A percentile compares a stretch with the other conserved stretches of the same genome.
Evolutionary conservation across 2,113 vertebrate species (phyloP).

Genomic region (Psilopogon haemacephalus): DNA sequence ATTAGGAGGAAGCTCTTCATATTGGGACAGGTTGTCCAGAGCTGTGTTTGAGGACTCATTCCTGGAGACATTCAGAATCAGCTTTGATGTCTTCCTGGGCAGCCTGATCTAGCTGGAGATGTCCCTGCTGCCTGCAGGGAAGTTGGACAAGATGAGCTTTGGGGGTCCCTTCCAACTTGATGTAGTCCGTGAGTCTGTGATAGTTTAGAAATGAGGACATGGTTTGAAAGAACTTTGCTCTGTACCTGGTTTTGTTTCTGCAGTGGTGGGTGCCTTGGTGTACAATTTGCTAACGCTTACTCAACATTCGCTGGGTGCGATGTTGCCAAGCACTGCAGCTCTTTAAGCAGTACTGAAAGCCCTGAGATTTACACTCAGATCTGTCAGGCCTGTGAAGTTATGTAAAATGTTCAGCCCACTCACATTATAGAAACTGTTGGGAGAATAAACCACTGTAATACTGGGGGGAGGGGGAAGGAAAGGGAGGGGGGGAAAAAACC

Average conservation of each 20-base stretch:
- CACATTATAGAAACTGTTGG: background rate
- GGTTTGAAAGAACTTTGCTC: background rate
- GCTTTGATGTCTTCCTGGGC: too few relatives aligned
- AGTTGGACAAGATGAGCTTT: too few relatives aligned
- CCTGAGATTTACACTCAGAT: background rate
- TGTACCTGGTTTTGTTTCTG: background rate
- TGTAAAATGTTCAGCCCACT: background rate
- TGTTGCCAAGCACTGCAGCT: background rate
- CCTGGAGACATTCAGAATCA: too few relatives aligned
- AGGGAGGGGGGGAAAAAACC: too few relatives aligned
- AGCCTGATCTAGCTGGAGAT: too few relatives aligned
- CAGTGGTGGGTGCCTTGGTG: background rate
- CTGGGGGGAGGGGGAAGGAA: fast-evolving
- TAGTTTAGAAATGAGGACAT: background rate
- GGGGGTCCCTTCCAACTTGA: too few relatives aligned
- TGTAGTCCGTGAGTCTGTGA: too few relatives aligned
- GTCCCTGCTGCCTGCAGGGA: too few relatives aligned
- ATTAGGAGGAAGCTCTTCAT: too few relatives aligned
- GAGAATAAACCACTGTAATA: background rate
- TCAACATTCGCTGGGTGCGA: fast-evolving
- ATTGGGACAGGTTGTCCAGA: too few relatives aligned
- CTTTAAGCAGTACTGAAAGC: background rate
- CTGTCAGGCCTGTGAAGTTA: background rate
- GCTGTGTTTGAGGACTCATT: too few relatives aligned
- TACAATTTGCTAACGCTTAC: too few relatives aligned